These are phyloP conservation scores for Megathymus violae DNA, from an alignment of 1,140 invertebrate genomes.

Conservation along the genomic window DNA sequence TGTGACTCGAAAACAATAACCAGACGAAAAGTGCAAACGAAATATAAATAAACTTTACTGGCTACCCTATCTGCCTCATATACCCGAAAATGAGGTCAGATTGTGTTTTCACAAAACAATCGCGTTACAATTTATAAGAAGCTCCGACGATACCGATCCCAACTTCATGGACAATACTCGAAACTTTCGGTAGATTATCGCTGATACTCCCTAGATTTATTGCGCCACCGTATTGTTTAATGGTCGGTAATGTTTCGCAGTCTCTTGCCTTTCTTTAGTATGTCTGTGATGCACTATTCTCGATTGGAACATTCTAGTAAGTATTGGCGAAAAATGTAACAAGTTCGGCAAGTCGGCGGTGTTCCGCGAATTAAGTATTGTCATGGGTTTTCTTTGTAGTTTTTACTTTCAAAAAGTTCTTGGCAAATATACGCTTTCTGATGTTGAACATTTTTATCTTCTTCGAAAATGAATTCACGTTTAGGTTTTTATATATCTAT, in stretches of 20 bases:
- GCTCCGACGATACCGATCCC: constrained; percentile 39
- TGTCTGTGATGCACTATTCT: constrained; percentile 31
- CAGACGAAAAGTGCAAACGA: constrained; percentile 14
- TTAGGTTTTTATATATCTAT: not conserved
- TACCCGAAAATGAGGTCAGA: constrained; percentile 30
- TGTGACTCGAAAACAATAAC: constrained; percentile 5
- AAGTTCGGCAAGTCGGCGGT: constrained; percentile 9
- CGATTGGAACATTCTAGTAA: constrained; percentile 25
- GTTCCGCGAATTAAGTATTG: constrained; percentile 30
- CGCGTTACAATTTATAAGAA: constrained; percentile 43
- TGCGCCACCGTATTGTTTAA: constrained; percentile 47
- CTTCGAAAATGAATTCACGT: not conserved
- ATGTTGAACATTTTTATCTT: not conserved
- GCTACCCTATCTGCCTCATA: constrained; percentile 21
- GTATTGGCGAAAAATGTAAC: constrained; percentile 18
- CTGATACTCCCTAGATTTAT: constrained; percentile 50
- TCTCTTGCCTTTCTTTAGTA: constrained; percentile 23
- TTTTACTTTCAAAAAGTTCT: constrained; percentile 4
- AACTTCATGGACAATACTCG: constrained; percentile 45
- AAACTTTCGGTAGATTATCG: constrained; percentile 51
- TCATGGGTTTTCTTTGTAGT: constrained; percentile 11
- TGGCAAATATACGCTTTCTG: not conserved
- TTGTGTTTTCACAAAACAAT: constrained; percentile 46
- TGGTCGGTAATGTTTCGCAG: constrained; percentile 43
- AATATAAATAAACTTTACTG: constrained; percentile 19